Base-by-base conservation (phyloP, 1,140 invertebrate species). In the Dinothrombium tinctorium region DNA sequence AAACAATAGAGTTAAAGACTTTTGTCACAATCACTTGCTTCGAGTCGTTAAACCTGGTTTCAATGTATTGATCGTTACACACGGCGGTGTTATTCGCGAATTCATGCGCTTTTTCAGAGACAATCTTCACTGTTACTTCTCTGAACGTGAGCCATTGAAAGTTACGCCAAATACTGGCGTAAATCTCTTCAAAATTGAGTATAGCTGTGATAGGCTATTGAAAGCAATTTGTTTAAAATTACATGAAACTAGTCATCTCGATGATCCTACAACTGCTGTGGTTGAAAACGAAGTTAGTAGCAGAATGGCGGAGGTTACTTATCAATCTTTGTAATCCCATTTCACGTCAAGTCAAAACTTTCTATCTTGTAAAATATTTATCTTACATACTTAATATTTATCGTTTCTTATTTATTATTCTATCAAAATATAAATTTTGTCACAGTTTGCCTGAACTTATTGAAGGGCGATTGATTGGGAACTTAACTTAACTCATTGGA, bases 71-170 rank as follows among this genome's bases (percentile, higher is more conserved):
- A 40, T 47, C 12, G 45, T 47, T 12, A 21, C 37, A 32, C 45
- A 47, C 29, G 45, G 45, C 19, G 45, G 45, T 2, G 43, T 44
- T 14, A 40, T 47, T 21, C 42, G 45, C 6, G 35, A 47, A 22
- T 38, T 45, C 9, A 40, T 44, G 6, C 23, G 23, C 22, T 44
- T 17, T 23, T 40, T 47, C 32, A 11, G 21, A 9, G 21, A 43
- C 23, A 12, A 43, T 4, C 23, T 38, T 15, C 33, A 23, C 5
- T 43, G 23, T 15, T n/a, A 38, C 38, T 22, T 35, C 12, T 33
- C 4, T 5, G 12, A 17, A 33, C 9, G 9, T 12, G 20, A 43
- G 15, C 12, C 19, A n/a, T 11, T 26, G 4, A 22, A 32, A 3
- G 31, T 43, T 14, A 45, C 45, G 1, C 45, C 45, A 2, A 46